Evolutionary conservation across 2,888 invertebrate species (phyloP), one percentile per base, ranked within the genome.

Genomic region (Thyatira batis): DNA sequence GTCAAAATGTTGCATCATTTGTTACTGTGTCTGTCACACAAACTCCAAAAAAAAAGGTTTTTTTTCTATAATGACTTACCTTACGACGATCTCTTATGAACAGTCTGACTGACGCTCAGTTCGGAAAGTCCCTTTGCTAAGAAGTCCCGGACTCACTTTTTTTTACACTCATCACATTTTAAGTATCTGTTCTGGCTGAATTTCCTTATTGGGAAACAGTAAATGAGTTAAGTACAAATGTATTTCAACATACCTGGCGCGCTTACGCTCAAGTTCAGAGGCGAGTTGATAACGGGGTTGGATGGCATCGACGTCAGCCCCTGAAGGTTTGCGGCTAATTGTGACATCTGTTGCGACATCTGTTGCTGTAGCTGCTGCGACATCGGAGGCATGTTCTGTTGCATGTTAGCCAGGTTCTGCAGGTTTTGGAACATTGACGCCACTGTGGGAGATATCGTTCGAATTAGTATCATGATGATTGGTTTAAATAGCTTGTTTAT

Each of bases 261-360:
- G 75, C 95, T 95, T 71, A 97, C 95, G 84, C 96, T 97, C 73
- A 97, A 92, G 88, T 97, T 97, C 71, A 97, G 93, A 28, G 97
- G 97, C 55, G 96, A 95, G 86, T 96, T 95, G 88, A 95, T 95
- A 76, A 95, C 94, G 55, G 94, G 93, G 65, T 93, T 93, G 66
- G 95, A 94, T 71, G 95, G 95, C 85, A 96, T 93, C 62, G 95
- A 95, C 58, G 96, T 95, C 71, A 97, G 89, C 77, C 95, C 96
- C 89, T 97, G 96, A 57, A 97, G 94, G 87, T 96, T 97, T 53
- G 92, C 92, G 1, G 92, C 92, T 55, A 92, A 80, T 65, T 92
- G 92, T 8, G 90, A 87, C 92, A 92, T 92, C 69, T 92, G 92
- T 62, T 92, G 92, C 28, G 92, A 92, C 86, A 92, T 88, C 65